Conservation (phyloP, 2,888 invertebrate genomes). For the Belgica antarctica region DNA sequence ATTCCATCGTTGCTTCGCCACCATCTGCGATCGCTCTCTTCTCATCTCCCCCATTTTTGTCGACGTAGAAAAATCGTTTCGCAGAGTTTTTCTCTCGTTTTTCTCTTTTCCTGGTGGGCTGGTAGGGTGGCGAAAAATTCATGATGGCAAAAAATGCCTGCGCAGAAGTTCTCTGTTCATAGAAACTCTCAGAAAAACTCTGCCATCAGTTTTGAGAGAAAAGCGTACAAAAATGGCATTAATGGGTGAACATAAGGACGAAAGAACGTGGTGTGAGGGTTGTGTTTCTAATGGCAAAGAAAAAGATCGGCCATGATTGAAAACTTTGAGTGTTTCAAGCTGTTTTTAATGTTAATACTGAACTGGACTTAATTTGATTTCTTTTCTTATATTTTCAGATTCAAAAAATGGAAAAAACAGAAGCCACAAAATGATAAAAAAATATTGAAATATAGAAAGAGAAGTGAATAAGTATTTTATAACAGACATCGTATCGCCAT, state of each 20-base stretch:
- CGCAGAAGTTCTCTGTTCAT: constrained; percentile 40
- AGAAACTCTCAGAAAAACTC: constrained; percentile 19
- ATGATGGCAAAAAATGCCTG: constrained; percentile 37
- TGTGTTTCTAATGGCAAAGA: constrained; percentile 19
- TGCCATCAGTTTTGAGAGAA: not conserved
- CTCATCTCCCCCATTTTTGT: constrained; percentile 1
- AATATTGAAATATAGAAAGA: not conserved
- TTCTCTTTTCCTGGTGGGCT: constrained; percentile 27
- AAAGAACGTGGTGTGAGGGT: not conserved
- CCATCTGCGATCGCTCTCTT: constrained; percentile 1
- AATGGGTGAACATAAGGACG: constrained; percentile 14
- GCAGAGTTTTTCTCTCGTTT: constrained; percentile 21
- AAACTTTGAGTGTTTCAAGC: not conserved
- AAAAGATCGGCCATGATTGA: constrained; percentile 17
- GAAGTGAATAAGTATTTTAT: not conserved
- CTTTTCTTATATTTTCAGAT: constrained; percentile 20
- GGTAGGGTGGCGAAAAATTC: not conserved
- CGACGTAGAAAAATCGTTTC: not conserved
- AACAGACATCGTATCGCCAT: constrained; percentile 21
- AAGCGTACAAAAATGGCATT: not conserved
- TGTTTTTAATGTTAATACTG: constrained; percentile 2
- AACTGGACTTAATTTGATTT: not conserved
- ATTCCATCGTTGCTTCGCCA: constrained; percentile 12
- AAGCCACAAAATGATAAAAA: not conserved
- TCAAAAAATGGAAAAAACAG: not conserved